Percentiles rank a stretch among this genome's conserved stretches.
Evolutionary conservation across 2,797 vertebrate genomes (phyloP).

Genomic region (Sebastes baramenuke): DNA sequence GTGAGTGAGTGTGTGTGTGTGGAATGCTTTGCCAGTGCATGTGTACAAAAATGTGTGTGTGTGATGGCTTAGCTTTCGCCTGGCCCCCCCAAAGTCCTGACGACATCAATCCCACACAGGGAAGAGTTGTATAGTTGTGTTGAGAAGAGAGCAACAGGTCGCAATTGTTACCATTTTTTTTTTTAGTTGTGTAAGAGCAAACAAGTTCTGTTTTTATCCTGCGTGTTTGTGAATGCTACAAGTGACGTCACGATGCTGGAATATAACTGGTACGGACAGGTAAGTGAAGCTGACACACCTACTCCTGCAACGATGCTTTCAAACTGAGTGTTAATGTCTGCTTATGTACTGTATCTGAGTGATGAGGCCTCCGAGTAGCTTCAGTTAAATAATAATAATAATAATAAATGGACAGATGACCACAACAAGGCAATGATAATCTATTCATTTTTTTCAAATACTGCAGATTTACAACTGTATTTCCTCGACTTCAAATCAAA

Average conservation of each 20-base stretch:
- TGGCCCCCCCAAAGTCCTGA: slow-evolving; percentile 75
- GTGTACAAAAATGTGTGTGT: slow-evolving; percentile 56
- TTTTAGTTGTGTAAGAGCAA: background rate
- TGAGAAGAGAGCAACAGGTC: slow-evolving; percentile 70
- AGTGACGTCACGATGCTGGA: slow-evolving; percentile 89
- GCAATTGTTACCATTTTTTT: background rate
- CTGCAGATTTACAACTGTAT: background rate
- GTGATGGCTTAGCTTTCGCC: slow-evolving; percentile 80
- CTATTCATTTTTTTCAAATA: background rate
- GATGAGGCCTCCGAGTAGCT: background rate
- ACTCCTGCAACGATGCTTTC: background rate
- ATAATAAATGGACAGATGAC: background rate
- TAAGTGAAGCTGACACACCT: slow-evolving; percentile 81
- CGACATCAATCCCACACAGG: slow-evolving; percentile 76
- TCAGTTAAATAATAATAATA: background rate
- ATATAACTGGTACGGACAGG: slow-evolving; percentile 98
- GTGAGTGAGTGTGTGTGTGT: slow-evolving; percentile 29
- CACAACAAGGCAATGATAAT: background rate
- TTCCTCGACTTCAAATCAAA: slow-evolving; percentile 2
- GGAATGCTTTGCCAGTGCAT: slow-evolving; percentile 41
- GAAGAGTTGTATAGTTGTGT: slow-evolving; percentile 74
- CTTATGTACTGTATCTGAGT: background rate
- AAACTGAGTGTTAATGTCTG: background rate
- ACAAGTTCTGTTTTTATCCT: background rate
- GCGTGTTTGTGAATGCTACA: slow-evolving; percentile 14